phyloP scores from a whole-genome alignment of 2,113 vertebrate genomes.

The Ammodytes marinus region DNA sequence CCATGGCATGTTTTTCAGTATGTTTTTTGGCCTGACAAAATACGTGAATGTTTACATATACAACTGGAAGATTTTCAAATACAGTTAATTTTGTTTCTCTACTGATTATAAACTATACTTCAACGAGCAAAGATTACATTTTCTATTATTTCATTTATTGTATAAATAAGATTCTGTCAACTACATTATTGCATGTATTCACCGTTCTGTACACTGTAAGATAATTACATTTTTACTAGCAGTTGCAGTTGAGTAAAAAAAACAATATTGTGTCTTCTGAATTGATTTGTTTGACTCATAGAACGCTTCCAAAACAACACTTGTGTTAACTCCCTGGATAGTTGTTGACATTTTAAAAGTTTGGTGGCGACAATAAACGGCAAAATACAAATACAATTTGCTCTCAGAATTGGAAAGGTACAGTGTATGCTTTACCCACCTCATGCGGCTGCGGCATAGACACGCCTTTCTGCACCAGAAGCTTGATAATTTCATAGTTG shows the following conservation, averaged over 20 bases:
- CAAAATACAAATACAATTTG: background rate
- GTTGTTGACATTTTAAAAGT: background rate
- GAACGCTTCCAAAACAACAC: background rate
- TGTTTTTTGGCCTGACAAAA: background rate
- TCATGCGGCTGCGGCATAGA: constrained; percentile 96
- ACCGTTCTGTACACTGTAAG: background rate
- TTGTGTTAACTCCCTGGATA: background rate
- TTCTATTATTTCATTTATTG: background rate
- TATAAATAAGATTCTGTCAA: background rate
- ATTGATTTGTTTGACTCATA: background rate
- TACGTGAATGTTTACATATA: background rate
- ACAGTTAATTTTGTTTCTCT: background rate
- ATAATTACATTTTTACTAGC: background rate
- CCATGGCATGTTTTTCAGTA: background rate
- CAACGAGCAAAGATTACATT: background rate
- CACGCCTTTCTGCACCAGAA: constrained; percentile 97
- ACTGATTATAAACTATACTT: background rate
- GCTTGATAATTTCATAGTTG: constrained; percentile 99
- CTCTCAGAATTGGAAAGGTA: background rate
- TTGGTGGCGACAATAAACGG: background rate
- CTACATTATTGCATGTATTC: background rate
- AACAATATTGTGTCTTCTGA: background rate
- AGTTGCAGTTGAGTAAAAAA: background rate
- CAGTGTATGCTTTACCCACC: constrained; percentile 67
- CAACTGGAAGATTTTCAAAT: background rate